Conservation (phyloP, 2,888 invertebrate species). For the Drosophila planitibia region DNA sequence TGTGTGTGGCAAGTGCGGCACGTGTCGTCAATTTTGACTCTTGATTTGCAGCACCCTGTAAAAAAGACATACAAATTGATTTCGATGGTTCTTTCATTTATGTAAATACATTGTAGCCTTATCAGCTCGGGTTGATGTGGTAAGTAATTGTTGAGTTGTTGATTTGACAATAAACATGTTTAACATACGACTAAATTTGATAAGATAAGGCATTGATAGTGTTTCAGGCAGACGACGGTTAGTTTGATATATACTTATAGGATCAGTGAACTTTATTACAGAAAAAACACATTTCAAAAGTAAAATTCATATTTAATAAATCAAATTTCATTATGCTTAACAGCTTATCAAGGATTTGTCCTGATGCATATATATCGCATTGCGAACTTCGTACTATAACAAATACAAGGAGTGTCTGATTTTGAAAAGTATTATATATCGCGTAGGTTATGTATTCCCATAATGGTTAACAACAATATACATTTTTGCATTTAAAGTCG, state of each 20-base stretch:
- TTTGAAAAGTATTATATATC: not conserved
- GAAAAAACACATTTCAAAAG: not conserved
- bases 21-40: conserved; percentile 64
- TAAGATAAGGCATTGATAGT: conserved; percentile 52
- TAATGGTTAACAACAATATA: not conserved
- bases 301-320: not conserved
- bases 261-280: conserved; percentile 5
- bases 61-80: conserved; percentile 37
- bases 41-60: conserved; percentile 24
- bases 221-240: not conserved
- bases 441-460: not conserved
- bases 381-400: not conserved
- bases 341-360: not conserved
- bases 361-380: not conserved
- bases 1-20: conserved; percentile 49
- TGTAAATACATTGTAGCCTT: conserved; percentile 21
- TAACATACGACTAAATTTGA: conserved; percentile 48
- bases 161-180: conserved; percentile 68
- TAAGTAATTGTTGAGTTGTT: conserved; percentile 36
- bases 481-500: not conserved
- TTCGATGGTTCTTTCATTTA: conserved; percentile 2
- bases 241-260: not conserved
- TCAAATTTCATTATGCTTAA: not conserved
- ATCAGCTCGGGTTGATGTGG: conserved; percentile 29
- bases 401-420: not conserved